Percentiles rank a stretch among this genome's conserved stretches.
phyloP scores from a whole-genome alignment of 2,797 vertebrate genomes.

The Chaetophractus vellerosus region DNA sequence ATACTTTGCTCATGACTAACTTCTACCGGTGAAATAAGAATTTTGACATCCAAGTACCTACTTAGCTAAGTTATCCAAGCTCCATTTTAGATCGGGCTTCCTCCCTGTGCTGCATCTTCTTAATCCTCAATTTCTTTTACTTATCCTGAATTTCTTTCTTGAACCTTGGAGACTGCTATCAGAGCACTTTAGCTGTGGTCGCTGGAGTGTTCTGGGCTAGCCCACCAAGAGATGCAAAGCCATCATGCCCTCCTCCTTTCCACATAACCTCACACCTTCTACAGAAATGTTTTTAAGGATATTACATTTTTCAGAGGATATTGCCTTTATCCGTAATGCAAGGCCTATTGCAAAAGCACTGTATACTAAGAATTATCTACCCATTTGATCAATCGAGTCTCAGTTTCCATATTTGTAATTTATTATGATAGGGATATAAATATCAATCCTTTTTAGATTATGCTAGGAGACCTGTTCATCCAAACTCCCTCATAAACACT shows the following conservation, averaged over 20 bases:
- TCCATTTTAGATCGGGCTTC: constrained; percentile 56
- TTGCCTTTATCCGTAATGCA: constrained; percentile 50
- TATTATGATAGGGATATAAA: background rate
- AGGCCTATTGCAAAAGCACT: background rate
- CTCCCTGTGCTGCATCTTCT: constrained; percentile 38
- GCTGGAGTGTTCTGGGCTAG: background rate
- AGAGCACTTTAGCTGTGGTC: background rate
- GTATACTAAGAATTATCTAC: background rate
- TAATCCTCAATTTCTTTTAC: constrained; percentile 68
- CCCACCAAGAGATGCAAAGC: background rate
- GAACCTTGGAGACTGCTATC: constrained; percentile 33
- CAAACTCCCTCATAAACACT: background rate
- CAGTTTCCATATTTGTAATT: background rate
- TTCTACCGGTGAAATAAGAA: constrained; percentile 31
- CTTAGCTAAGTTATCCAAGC: constrained; percentile 27
- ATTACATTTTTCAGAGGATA: too few species aligned
- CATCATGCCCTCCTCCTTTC: background rate
- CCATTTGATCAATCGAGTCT: background rate
- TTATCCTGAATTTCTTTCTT: constrained; percentile 58
- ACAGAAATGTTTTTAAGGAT: background rate
- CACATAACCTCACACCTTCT: background rate
- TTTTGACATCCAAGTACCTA: constrained; percentile 46
- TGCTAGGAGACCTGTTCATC: constrained; percentile 1
- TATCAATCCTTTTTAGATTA: background rate
- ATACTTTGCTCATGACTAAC: constrained; percentile 58